phyloP scores from a whole-genome alignment of 2,888 invertebrate species.

The Pollenia labialis region DNA sequence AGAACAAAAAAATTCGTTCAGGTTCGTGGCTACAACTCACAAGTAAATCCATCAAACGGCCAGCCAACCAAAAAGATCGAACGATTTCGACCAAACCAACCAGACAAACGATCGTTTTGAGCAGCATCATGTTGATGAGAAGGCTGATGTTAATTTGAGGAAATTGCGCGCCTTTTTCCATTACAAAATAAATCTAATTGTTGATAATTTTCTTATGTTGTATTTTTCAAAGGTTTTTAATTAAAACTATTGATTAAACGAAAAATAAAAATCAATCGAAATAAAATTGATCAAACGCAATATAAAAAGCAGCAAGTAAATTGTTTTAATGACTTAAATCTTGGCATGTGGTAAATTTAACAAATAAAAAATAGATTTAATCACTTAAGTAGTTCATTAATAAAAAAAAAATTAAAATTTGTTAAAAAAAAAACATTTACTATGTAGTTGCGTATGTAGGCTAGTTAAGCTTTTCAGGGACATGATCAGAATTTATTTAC shows the following conservation, averaged over 20 bases:
- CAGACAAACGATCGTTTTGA: background rate
- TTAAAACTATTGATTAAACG: conserved; percentile 15
- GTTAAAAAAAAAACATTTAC: conserved; percentile 7
- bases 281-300: conserved; percentile 18
- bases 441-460: conserved; percentile 29
- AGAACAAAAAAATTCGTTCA: conserved; percentile 10
- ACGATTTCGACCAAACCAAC: conserved; percentile 4
- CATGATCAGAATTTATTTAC: conserved; percentile 36
- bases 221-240: conserved; percentile 30
- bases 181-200: conserved; percentile 76
- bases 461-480: conserved; percentile 46
- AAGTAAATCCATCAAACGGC: conserved; percentile 18
- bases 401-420: conserved; percentile 37
- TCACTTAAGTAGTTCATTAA: conserved; percentile 60
- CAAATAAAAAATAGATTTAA: conserved; percentile 31
- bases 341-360: conserved; percentile 64
- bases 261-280: conserved; percentile 5
- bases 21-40: conserved; percentile 8
- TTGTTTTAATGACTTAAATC: conserved; percentile 51
- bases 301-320: conserved; percentile 42
- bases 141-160: conserved; percentile 51
- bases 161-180: conserved; percentile 77
- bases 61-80: conserved; percentile 37
- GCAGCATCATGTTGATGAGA: background rate
- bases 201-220: conserved; percentile 74